Evolutionary conservation across 2,888 invertebrate species (phyloP).

Genomic region (Falcaria lacertinaria): DNA sequence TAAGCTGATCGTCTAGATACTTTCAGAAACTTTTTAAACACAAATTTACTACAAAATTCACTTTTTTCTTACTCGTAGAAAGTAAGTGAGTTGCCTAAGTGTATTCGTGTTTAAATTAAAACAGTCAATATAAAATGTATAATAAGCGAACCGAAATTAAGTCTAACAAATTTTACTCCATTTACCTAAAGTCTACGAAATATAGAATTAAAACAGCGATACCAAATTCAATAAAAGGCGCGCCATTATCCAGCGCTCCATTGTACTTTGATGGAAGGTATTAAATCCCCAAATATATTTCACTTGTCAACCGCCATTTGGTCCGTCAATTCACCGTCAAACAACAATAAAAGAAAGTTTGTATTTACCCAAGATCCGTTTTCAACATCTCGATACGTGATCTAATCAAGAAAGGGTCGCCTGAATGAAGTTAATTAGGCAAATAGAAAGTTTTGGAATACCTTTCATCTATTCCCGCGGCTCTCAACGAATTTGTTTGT

Average conservation of each 20-base stretch:
- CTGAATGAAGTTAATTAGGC: constrained; percentile 70
- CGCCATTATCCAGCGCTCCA: constrained; percentile 3
- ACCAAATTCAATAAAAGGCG: not conserved
- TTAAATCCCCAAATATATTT: constrained; percentile 5
- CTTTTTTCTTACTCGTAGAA: too few relatives aligned
- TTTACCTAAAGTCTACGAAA: not conserved
- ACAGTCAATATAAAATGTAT: too few relatives aligned
- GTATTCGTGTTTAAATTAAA: too few relatives aligned
- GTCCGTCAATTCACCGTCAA: constrained; percentile 39
- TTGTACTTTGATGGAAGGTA: not conserved
- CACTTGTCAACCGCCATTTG: constrained; percentile 28
- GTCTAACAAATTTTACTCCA: too few relatives aligned
- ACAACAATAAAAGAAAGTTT: constrained; percentile 66
- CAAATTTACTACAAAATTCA: too few relatives aligned
- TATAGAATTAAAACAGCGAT: not conserved
- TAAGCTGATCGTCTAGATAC: too few relatives aligned
- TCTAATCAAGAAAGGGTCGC: constrained; percentile 63
- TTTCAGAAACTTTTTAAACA: too few relatives aligned
- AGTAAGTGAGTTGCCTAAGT: too few relatives aligned
- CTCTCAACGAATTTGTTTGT: constrained; percentile 44
- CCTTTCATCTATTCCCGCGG: constrained; percentile 24
- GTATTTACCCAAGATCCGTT: constrained; percentile 55
- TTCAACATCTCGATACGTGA: constrained; percentile 66
- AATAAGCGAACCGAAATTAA: too few relatives aligned
- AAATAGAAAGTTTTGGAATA: constrained; percentile 57